Conservation (phyloP, 2,888 invertebrate genomes). For the Caenorhabditis sp. region DNA sequence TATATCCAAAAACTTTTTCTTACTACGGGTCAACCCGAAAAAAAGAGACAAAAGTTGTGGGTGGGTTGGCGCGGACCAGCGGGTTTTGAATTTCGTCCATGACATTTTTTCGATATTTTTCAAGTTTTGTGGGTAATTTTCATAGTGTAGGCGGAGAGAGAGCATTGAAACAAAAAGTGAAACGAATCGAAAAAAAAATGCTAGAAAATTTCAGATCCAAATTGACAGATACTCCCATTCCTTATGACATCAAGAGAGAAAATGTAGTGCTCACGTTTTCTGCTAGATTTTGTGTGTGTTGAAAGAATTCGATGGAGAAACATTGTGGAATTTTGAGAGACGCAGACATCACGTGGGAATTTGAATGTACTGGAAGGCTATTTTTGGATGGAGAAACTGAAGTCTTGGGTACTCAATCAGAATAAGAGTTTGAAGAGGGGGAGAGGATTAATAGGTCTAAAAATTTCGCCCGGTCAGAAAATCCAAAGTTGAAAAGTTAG, state of each 20-base stretch:
- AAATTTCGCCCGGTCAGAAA: too few relatives aligned
- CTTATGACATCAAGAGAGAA: neutral
- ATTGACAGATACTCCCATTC: constrained; percentile 17
- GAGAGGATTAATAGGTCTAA: too few relatives aligned
- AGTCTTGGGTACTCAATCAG: too few relatives aligned
- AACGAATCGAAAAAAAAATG: neutral
- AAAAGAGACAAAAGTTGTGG: constrained; percentile 18
- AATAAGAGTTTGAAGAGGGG: too few relatives aligned
- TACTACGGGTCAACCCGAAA: constrained; percentile 2
- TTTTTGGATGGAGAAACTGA: too few relatives aligned
- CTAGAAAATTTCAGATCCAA: neutral
- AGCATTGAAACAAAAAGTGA: constrained; percentile 1
- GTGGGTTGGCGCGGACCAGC: constrained; percentile 14
- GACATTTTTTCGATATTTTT: constrained; percentile 15
- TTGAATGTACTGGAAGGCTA: neutral
- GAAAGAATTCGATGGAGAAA: constrained; percentile 2
- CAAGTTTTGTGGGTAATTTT: neutral
- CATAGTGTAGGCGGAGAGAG: constrained; percentile 5
- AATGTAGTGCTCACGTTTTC: constrained; percentile 5
- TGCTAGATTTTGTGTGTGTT: neutral
- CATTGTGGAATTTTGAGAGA: neutral
- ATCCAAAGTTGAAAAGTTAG: too few relatives aligned
- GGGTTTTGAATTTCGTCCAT: constrained; percentile 53
- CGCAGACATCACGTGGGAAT: neutral
- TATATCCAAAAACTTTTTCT: constrained; percentile 19